Evolutionary conservation across 2,888 invertebrate genomes (phyloP).

Genomic region (Drosophila prolongata): DNA sequence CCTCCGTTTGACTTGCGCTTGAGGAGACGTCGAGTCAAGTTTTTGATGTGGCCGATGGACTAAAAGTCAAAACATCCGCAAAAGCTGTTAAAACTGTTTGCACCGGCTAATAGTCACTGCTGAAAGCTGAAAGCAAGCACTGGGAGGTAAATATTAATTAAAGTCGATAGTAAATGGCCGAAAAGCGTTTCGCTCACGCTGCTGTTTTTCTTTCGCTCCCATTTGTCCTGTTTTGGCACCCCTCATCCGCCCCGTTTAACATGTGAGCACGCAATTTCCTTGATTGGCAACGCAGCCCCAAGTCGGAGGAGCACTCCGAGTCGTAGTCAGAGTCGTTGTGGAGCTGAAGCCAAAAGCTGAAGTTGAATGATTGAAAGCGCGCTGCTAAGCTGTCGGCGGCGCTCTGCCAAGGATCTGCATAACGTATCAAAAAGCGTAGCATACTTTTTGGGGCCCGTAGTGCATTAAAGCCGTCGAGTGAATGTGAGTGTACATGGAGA

Average conservation of each 20-base stretch:
- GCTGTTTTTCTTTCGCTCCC: slow-evolving; percentile 43
- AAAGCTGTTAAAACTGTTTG: slow-evolving; percentile 80
- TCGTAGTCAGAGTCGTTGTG: slow-evolving; percentile 20
- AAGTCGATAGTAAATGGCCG: slow-evolving; percentile 81
- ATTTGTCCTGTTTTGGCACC: slow-evolving; percentile 44
- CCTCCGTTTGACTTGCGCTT: slow-evolving; percentile 61
- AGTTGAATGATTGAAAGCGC: slow-evolving; percentile 68
- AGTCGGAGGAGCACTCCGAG: neutral
- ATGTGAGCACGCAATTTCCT: slow-evolving; percentile 80
- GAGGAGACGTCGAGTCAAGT: slow-evolving; percentile 61
- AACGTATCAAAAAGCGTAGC: slow-evolving; percentile 63
- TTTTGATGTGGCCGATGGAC: slow-evolving; percentile 54
- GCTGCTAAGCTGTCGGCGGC: slow-evolving; percentile 60
- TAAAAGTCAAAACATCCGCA: slow-evolving; percentile 65
- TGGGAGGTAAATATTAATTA: slow-evolving; percentile 77
- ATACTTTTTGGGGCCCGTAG: slow-evolving; percentile 59
- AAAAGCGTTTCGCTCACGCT: slow-evolving; percentile 66
- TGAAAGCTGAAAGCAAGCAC: slow-evolving; percentile 41
- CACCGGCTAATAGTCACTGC: slow-evolving; percentile 68
- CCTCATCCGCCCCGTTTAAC: slow-evolving; percentile 58
- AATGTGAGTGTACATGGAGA: slow-evolving; percentile 1
- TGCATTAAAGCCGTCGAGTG: slow-evolving; percentile 36
- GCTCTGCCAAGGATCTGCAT: slow-evolving; percentile 54
- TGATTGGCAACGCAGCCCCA: slow-evolving; percentile 66
- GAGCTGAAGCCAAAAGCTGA: slow-evolving; percentile 28